Percentiles rank a stretch among this genome's conserved stretches.
These are phyloP conservation scores for Saimiri boliviensis DNA, from an alignment of 2,113 vertebrate genomes.

Conservation along the genomic window DNA sequence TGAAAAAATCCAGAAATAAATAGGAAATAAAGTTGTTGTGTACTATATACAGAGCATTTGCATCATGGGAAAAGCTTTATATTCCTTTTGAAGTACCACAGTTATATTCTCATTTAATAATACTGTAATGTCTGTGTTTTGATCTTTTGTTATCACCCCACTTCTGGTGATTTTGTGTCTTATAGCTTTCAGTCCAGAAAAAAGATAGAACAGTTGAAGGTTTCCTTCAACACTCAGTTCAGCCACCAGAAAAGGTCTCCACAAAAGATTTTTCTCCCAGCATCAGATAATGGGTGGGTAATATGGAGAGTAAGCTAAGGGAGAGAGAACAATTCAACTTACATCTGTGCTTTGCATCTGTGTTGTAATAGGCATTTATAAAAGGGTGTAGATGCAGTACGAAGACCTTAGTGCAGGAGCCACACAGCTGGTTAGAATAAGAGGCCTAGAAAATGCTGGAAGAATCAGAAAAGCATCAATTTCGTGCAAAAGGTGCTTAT, in stretches of 20 bases:
- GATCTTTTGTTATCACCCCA: neutral
- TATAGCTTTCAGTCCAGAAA: neutral
- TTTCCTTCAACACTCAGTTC: neutral
- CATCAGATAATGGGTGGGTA: neutral
- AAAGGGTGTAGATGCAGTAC: neutral
- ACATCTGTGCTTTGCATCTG: neutral
- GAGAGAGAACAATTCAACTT: neutral
- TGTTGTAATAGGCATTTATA: neutral
- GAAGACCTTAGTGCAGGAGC: neutral
- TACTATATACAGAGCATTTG: neutral
- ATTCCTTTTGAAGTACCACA: neutral
- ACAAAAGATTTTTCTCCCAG: neutral
- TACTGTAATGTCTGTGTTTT: neutral
- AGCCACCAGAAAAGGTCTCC: neutral
- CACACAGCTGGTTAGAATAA: neutral
- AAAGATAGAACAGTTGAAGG: neutral
- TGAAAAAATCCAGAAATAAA: slow-evolving; percentile 6
- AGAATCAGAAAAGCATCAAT: neutral
- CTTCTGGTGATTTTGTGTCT: neutral
- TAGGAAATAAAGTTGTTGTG: neutral
- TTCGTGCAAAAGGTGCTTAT: neutral
- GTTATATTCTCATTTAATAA: neutral
- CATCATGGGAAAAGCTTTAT: neutral
- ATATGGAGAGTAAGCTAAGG: neutral
- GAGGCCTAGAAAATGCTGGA: neutral